Base-by-base conservation (phyloP, 2,888 invertebrate species). In the Julus scanicus region DNA sequence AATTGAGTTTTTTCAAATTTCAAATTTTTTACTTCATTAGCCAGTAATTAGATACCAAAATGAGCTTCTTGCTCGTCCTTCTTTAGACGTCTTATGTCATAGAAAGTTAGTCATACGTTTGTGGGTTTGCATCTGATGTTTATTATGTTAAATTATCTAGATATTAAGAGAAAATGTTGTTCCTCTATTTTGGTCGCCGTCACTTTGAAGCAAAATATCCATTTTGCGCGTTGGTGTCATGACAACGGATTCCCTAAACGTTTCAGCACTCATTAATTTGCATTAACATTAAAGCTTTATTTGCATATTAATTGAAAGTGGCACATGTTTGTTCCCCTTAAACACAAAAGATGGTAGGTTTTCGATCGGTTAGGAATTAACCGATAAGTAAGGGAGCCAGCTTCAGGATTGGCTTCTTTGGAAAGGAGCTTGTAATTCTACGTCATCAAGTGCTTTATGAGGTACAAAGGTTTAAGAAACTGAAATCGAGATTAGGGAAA, bases 201-300 rank as follows among this genome's bases (percentile, higher is more conserved):
- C 57, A 57, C 11, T 57, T 57, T 57, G 57, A 57, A 17, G 57
- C 57, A 57, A 4, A 39, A 37, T 17, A 84, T 84, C 84, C 84
- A 84, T 84, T 84, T 84, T 39, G 84, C 2, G 17, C 39, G 40
- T 17, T 8, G 37, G 84, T 40, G 40, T 40, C 84, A 40, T 84
- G 84, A 84, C 84, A 84, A 84, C 84, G 84, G 17, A 84, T 84
- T 84, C 84, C 84, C 84, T 37, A 84, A 84, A 84, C 84, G 84
- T 84, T 84, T 84, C 84, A 84, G 15, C 40, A 84, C 84, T 84
- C 84, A 84, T 84, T 84, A 84, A 84, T 84, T 84, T 84, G 84
- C 84, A 84, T 84, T 84, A 84, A 84, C 84, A 40, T 84, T 84
- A 84, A 84, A 40, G 40, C 84, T 37, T 84, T 84, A 84, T 84